Evolutionary conservation across 2,888 invertebrate genomes (phyloP).

Genomic region (Linyphia triangularis): DNA sequence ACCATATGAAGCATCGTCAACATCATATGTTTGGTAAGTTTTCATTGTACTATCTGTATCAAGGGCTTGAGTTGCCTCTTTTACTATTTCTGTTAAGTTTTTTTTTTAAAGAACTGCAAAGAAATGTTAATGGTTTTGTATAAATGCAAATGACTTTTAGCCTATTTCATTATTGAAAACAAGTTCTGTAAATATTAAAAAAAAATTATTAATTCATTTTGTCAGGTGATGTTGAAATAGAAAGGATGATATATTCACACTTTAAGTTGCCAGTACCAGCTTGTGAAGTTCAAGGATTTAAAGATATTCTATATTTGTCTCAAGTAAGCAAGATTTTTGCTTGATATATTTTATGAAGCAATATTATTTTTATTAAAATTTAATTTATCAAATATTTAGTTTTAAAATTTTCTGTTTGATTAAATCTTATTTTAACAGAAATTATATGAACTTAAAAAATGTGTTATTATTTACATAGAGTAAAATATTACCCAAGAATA

Average conservation of each 20-base stretch:
- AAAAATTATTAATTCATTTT: not conserved
- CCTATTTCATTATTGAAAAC: not conserved
- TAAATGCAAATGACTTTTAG: not conserved
- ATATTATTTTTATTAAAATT: too few relatives aligned
- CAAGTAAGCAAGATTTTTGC: slow-evolving; percentile 85
- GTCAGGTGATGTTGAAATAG: slow-evolving; percentile 71
- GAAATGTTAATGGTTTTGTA: not conserved
- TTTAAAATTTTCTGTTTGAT: too few relatives aligned
- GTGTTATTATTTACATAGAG: too few relatives aligned
- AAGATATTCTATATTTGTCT: slow-evolving; percentile 88
- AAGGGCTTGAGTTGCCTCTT: not conserved
- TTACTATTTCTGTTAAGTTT: not conserved
- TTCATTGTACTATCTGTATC: not conserved
- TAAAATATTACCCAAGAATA: too few relatives aligned
- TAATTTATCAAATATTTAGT: too few relatives aligned
- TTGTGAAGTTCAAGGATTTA: slow-evolving; percentile 81
- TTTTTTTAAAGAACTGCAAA: not conserved
- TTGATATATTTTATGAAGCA: too few relatives aligned
- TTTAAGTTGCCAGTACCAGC: slow-evolving; percentile 83
- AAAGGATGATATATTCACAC: slow-evolving; percentile 82
- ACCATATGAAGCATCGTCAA: slow-evolving; percentile 87
- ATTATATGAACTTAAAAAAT: too few relatives aligned
- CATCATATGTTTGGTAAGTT: slow-evolving; percentile 89
- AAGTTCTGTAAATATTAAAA: not conserved
- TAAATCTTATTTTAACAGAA: too few relatives aligned